Base-by-base conservation (phyloP, 2,888 invertebrate species). In the Spodoptera exigua region DNA sequence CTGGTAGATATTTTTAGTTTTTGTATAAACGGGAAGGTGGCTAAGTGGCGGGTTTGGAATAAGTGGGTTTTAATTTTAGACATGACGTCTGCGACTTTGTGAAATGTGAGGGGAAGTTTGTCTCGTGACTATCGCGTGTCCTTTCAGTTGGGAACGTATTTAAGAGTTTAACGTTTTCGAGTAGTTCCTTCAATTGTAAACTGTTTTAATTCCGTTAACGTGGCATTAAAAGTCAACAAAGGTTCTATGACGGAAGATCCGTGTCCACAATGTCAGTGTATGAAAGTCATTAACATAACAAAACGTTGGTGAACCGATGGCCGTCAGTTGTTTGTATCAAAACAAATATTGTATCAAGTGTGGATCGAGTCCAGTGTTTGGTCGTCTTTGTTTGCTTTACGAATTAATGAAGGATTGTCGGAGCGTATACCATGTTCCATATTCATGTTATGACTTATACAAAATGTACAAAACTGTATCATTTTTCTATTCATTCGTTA, bases 1-100 rank as follows among this genome's bases (percentile, higher is more conserved):
- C 87, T 85, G 76, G 68, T 83, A 84, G 89, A 89, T 93, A 93
- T 93, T 89, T 93, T 93, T 93, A 93, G 94, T 93, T 93, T 92
- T 93, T 92, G 89, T 93, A 88, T 83, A 76, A 81, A 83, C 87
- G 90, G 90, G 90, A 92, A 90, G 93, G 92, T 93, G 89, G 90
- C 90, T 93, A 94, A 93, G 94, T 94, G 90, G 94, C 89, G 89
- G 91, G 90, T 88, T 91, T 89, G 85, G 88, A 91, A 91, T 93
- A 93, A 93, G 92, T 93, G 90, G 86, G 86, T 83, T 93, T 93
- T 93, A 94, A 94, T 91, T 94, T 94, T 94, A 92, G 92, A 91
- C 76, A 87, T 92, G 92, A 92, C 90, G 90, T 89, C 88, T 85
- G 84, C 83, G 83, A 83, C 84, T 83, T 83, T 85, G 81, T 85